Percentiles rank a stretch among this genome's conserved stretches.
These are phyloP conservation scores for Bombus polaris DNA, from an alignment of 1,140 invertebrate species.

Conservation along the genomic window DNA sequence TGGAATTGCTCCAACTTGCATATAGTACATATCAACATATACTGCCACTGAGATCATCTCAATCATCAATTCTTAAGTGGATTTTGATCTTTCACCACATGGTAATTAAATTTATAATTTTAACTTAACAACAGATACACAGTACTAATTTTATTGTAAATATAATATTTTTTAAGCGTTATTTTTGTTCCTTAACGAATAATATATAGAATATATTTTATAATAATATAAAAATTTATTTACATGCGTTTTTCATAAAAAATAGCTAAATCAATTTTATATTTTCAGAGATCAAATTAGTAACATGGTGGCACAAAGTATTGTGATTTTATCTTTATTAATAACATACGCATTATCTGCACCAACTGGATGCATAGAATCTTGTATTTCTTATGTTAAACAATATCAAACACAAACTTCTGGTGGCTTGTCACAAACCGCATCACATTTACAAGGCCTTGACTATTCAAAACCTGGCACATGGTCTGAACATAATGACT, in stretches of 20 bases:
- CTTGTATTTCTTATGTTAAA: slow-evolving; percentile 46
- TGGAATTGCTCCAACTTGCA: slow-evolving; percentile 75
- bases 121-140: neutral
- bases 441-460: slow-evolving; percentile 43
- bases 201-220: neutral
- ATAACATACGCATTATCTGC: slow-evolving; percentile 58
- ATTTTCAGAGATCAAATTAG: slow-evolving; percentile 52
- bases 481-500: slow-evolving; percentile 72
- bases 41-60: slow-evolving; percentile 72
- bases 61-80: slow-evolving; percentile 29
- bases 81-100: slow-evolving; percentile 43
- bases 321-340: slow-evolving; percentile 59
- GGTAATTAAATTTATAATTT: slow-evolving; percentile 54
- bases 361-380: slow-evolving; percentile 69
- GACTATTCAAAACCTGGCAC: slow-evolving; percentile 69
- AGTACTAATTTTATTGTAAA: neutral
- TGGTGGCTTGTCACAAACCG: slow-evolving; percentile 22
- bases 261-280: slow-evolving; percentile 25
- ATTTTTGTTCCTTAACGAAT: neutral
- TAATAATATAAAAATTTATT: slow-evolving; percentile 19
- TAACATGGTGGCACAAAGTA: slow-evolving; percentile 57
- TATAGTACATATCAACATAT: slow-evolving; percentile 70
- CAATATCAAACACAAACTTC: slow-evolving; percentile 34
- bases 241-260: slow-evolving; percentile 3
- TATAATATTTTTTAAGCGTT: neutral